Percentiles rank a stretch among this genome's conserved stretches.
Conservation (phyloP, 2,113 vertebrate species). For the Clupea harengus region DNA sequence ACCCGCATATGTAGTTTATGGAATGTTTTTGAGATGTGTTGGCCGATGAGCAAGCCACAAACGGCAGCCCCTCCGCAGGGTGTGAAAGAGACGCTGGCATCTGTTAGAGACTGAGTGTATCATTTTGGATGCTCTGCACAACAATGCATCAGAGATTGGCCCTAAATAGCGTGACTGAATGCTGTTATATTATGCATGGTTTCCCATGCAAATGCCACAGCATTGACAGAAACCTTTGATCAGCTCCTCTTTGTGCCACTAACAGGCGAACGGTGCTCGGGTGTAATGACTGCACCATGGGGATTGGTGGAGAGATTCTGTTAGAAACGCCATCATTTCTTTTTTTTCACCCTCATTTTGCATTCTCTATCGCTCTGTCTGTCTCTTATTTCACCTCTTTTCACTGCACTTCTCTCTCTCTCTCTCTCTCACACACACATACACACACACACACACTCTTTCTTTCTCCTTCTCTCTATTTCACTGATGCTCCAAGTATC, state of each 20-base stretch:
- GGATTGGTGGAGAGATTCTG: constrained; percentile 37
- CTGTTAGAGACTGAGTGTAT: constrained; percentile 50
- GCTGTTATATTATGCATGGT: constrained; percentile 51
- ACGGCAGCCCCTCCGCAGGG: not conserved
- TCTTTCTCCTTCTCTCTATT: constrained; percentile 7
- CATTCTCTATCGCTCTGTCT: constrained; percentile 14
- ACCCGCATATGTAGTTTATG: too few species aligned
- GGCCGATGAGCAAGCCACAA: not conserved
- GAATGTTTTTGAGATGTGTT: too few species aligned
- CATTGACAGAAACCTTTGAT: constrained; percentile 60
- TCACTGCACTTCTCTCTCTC: constrained; percentile 36
- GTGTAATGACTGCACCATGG: constrained; percentile 39
- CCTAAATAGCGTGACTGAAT: constrained; percentile 54
- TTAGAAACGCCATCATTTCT: constrained; percentile 9
- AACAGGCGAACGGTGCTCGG: constrained; percentile 45
- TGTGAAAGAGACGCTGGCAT: constrained; percentile 45
- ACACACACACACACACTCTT: too few species aligned
- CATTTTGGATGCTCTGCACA: constrained; percentile 37
- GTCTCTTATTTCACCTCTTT: constrained; percentile 25
- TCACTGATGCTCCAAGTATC: not conserved
- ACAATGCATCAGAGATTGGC: constrained; percentile 56
- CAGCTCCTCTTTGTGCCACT: constrained; percentile 49
- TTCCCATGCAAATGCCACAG: constrained; percentile 58
- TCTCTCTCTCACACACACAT: not conserved
- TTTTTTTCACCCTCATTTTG: constrained; percentile 10